Conservation (phyloP, 2,113 vertebrate species). For the Apodemus speciosus region DNA sequence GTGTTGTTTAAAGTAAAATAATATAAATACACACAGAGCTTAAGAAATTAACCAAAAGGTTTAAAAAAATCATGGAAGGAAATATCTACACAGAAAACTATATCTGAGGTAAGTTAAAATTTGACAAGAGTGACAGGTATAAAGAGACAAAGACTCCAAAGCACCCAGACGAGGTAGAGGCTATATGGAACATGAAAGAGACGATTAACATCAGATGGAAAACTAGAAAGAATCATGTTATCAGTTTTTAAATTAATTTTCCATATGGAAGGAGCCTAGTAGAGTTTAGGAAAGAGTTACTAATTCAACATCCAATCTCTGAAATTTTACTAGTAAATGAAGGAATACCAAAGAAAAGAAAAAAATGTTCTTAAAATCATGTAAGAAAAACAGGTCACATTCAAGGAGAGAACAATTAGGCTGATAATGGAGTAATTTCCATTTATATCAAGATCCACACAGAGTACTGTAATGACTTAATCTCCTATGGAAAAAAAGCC, state of each 20-base stretch:
- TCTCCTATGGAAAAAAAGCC: conserved; percentile 1
- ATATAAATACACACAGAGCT: no score
- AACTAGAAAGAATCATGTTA: neutral
- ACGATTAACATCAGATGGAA: neutral
- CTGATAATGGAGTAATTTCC: neutral
- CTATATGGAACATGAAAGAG: neutral
- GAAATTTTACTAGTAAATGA: neutral
- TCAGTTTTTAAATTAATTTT: neutral
- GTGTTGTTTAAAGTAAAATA: neutral
- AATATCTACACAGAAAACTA: neutral
- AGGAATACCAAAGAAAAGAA: neutral
- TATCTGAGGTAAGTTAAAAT: neutral
- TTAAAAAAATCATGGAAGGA: neutral
- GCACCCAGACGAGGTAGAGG: neutral
- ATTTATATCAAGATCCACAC: neutral
- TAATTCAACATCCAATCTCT: neutral
- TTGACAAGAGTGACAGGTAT: neutral
- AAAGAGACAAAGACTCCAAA: neutral
- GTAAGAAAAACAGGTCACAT: neutral
- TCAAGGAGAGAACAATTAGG: neutral
- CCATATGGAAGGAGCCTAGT: neutral
- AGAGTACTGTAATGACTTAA: neutral
- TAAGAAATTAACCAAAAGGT: neutral
- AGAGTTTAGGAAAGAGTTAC: neutral
- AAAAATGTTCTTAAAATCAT: neutral